Evolutionary conservation across 53 echinoderm and acorn worm species (phyloP), one percentile per base, ranked within the genome.

Genomic region (Arbacia lixula): DNA sequence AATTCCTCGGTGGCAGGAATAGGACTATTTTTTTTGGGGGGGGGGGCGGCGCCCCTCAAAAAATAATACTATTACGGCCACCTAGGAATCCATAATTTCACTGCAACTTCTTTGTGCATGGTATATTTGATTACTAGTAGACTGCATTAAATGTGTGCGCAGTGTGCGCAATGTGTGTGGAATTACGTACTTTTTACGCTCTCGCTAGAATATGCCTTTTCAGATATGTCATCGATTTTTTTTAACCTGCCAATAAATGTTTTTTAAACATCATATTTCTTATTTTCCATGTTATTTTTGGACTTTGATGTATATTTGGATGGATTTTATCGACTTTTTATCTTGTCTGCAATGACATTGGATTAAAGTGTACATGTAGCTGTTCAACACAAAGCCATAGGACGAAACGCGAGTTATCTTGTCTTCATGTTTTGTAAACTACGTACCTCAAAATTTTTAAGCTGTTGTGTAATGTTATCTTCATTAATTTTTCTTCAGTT

Each of bases 271-370:
- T 67, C 20, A 67, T 67, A 4, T 67, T 16, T 20, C n/a, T 67
- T 3, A 67, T 67, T 67, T 38, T 12, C 67, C 19, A 20, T n/a
- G 38, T 67, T 67, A 29, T 67, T 67, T 35, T 38, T 0, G 67
- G 39, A 67, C 22, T 35, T 67, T 20, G 21, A 67, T 38, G 67
- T 37, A 3, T 66, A 14, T 30, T 67, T 67, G 67, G 37, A 14
- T 67, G 38, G 3, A 38, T 32, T 39, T 67, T 67, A 19, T 19
- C 20, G 16, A 12, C 1, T 19, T 67, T 67, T 67, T 38, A 67
- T 67, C 67, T 9, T 67, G 67, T 67, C 67, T 36, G 39, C 67
- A 38, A 67, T 37, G 67, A 38, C 39, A 19, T 67, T 37, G 39
- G 39, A 30, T 64, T n/a, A n/a, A 20, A 36, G 67, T 37, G 37